These are phyloP conservation scores for Rotaria macrura DNA, from an alignment of 2,888 invertebrate genomes.

Conservation along the genomic window DNA sequence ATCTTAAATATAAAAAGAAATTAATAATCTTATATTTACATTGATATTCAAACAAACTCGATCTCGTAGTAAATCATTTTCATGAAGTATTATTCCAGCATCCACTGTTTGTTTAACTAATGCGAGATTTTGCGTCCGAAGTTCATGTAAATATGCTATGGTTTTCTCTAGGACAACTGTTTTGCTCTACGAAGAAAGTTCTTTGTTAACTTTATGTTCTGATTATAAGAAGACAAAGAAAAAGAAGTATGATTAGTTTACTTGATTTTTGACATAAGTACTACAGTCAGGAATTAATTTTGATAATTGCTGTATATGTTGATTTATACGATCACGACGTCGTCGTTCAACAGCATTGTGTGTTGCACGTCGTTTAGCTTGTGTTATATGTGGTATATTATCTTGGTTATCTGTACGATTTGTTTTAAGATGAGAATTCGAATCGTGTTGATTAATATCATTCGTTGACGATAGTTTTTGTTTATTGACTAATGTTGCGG, in stretches of 20 bases:
- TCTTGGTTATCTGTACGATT: background rate
- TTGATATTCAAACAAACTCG: background rate
- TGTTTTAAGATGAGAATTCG: background rate
- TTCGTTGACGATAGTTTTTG: background rate
- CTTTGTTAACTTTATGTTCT: background rate
- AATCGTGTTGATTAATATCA: background rate
- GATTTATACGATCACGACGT: conserved; percentile 85
- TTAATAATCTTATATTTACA: background rate
- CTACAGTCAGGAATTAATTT: conserved; percentile 70
- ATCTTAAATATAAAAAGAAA: background rate
- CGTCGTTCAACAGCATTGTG: conserved; percentile 65
- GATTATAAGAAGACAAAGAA: too few species aligned
- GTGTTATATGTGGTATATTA: background rate
- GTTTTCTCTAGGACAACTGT: conserved; percentile 30
- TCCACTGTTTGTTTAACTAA: background rate
- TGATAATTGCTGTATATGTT: conserved; percentile 83
- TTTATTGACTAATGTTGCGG: background rate
- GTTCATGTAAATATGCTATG: conserved; percentile 23
- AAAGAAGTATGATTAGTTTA: background rate
- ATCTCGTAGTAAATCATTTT: background rate
- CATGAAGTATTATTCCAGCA: background rate
- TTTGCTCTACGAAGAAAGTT: conserved; percentile 17
- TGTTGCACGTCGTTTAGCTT: conserved; percentile 21
- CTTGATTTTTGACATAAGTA: conserved; percentile 20
- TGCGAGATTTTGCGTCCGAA: conserved; percentile 21